A percentile compares a stretch with the other conserved stretches of the same genome.
These are phyloP conservation scores for Myripristis jacobus DNA, from an alignment of 2,797 vertebrate genomes.

Conservation along the genomic window DNA sequence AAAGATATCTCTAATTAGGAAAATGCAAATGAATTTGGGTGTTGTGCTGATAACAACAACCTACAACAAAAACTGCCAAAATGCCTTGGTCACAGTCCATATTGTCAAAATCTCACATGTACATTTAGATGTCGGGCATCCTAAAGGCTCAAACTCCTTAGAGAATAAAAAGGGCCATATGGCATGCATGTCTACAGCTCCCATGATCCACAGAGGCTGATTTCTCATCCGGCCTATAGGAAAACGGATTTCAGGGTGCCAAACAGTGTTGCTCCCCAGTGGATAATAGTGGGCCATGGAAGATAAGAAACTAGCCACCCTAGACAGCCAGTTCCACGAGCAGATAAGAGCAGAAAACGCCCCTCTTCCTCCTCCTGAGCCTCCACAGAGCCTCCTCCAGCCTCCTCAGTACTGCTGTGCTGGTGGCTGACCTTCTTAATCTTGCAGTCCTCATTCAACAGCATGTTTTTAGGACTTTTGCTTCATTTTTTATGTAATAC, in stretches of 20 bases:
- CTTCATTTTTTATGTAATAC: not conserved
- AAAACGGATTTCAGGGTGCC: slow-evolving; percentile 74
- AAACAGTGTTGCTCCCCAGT: slow-evolving; percentile 69
- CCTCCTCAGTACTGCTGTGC: slow-evolving; percentile 22
- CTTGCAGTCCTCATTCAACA: slow-evolving; percentile 13
- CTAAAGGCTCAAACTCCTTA: slow-evolving; percentile 69
- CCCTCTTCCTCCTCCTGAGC: slow-evolving; percentile 57
- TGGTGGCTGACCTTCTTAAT: slow-evolving; percentile 20
- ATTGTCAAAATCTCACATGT: slow-evolving; percentile 61
- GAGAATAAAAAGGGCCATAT: slow-evolving; percentile 79
- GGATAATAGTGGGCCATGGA: slow-evolving; percentile 69
- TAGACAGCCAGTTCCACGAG: slow-evolving; percentile 69
- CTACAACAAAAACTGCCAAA: slow-evolving; percentile 53
- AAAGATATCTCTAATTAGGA: not conserved
- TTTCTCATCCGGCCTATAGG: slow-evolving; percentile 63
- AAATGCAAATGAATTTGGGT: slow-evolving; percentile 44
- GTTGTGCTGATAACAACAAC: slow-evolving; percentile 44
- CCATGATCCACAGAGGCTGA: slow-evolving; percentile 74
- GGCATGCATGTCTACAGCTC: slow-evolving; percentile 75
- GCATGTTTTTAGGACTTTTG: not conserved
- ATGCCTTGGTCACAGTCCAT: slow-evolving; percentile 56
- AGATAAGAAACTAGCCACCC: slow-evolving; percentile 74
- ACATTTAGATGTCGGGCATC: slow-evolving; percentile 63
- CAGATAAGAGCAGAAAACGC: slow-evolving; percentile 69
- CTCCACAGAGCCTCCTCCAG: slow-evolving; percentile 55